A percentile compares a stretch with the other conserved stretches of the same genome.
Conservation (phyloP, 2,888 invertebrate species). For the Phortica okadai region DNA sequence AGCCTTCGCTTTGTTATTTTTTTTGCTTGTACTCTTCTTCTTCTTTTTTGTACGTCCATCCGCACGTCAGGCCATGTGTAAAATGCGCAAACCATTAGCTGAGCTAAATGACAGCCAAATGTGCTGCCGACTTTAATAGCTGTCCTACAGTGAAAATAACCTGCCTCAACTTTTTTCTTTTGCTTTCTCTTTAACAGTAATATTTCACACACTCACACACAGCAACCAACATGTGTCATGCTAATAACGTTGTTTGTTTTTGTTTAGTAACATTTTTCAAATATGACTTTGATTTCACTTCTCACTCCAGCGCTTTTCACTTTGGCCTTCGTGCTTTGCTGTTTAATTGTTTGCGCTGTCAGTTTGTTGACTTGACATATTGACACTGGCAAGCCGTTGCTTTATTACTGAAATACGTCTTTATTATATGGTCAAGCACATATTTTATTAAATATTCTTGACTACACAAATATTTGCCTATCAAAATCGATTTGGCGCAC, state of each 20-base stretch:
- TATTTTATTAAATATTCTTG: neutral
- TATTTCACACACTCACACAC: neutral
- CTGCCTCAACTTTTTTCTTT: neutral
- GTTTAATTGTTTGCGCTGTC: slow-evolving; percentile 19
- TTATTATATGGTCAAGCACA: slow-evolving; percentile 5
- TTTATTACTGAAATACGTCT: neutral
- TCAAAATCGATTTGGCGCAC: slow-evolving; percentile 15
- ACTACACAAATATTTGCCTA: slow-evolving; percentile 24
- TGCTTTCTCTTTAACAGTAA: neutral
- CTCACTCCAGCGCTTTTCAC: neutral
- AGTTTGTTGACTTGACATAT: slow-evolving; percentile 20
- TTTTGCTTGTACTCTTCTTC: neutral
- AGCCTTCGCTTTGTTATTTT: too few species aligned
- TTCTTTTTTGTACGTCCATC: too few species aligned
- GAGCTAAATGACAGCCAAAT: neutral
- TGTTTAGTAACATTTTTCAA: neutral
- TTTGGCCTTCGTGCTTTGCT: neutral
- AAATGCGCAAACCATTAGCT: slow-evolving; percentile 4
- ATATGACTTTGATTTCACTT: neutral
- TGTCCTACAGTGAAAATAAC: neutral
- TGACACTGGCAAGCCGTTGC: slow-evolving; percentile 2
- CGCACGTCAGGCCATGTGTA: neutral
- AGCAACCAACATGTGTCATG: neutral
- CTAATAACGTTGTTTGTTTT: neutral
- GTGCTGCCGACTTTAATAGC: neutral